phyloP scores from a whole-genome alignment of 2,888 invertebrate genomes.

The Troides helena region DNA sequence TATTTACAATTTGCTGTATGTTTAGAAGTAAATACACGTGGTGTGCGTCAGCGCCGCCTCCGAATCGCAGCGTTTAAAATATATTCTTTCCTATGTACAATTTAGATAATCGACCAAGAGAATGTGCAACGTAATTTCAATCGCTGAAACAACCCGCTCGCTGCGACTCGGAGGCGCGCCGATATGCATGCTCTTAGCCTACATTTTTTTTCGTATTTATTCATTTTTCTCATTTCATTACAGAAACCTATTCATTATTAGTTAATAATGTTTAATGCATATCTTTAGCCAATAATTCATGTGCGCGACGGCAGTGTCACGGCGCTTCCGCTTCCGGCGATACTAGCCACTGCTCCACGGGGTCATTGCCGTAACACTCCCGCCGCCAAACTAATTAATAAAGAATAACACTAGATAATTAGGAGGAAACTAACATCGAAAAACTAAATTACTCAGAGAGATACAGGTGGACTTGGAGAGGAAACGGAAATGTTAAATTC shows the following conservation, averaged over 20 bases:
- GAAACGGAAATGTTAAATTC: slow-evolving; percentile 12
- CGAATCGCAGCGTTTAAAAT: slow-evolving; percentile 37
- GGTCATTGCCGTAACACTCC: slow-evolving; percentile 40
- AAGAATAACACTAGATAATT: slow-evolving; percentile 59
- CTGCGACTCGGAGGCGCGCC: slow-evolving; percentile 36
- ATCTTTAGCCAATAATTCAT: slow-evolving; percentile 51
- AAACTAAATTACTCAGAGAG: slow-evolving; percentile 60
- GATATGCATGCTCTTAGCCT: slow-evolving; percentile 44
- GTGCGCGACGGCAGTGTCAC: slow-evolving; percentile 38
- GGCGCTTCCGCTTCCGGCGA: slow-evolving; percentile 38
- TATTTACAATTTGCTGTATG: slow-evolving; percentile 66
- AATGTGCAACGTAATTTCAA: no score
- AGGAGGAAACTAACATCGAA: slow-evolving; percentile 65
- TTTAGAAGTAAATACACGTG: slow-evolving; percentile 55
- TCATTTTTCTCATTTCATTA: slow-evolving; percentile 56
- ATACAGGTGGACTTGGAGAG: slow-evolving; percentile 33
- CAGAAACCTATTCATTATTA: slow-evolving; percentile 63
- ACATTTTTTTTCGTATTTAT: slow-evolving; percentile 47
- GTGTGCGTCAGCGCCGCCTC: slow-evolving; percentile 43
- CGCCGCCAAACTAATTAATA: slow-evolving; percentile 40
- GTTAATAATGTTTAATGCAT: slow-evolving; percentile 56
- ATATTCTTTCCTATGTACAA: slow-evolving; percentile 51
- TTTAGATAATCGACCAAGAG: slow-evolving; percentile 37
- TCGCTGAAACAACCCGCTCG: neutral
- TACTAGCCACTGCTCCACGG: slow-evolving; percentile 22